phyloP scores from a whole-genome alignment of 2,888 invertebrate species.

The Clusia tigrina region DNA sequence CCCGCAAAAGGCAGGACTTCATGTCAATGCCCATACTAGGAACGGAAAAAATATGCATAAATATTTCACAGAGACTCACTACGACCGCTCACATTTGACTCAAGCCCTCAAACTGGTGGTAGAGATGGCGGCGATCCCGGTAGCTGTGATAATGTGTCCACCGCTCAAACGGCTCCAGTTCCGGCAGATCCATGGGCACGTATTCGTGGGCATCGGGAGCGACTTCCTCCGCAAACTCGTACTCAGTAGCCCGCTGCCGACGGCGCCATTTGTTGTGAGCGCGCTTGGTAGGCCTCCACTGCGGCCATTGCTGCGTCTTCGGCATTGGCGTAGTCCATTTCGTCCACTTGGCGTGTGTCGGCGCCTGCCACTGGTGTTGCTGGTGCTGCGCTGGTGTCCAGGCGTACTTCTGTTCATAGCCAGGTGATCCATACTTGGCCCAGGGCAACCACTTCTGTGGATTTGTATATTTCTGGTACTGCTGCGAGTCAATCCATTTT shows the following conservation, averaged over 20 bases:
- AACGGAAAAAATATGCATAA: background rate
- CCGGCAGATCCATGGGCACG: slow-evolving; percentile 38
- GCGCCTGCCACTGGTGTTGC: slow-evolving; percentile 7
- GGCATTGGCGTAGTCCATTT: slow-evolving; percentile 48
- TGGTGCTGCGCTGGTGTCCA: slow-evolving; percentile 41
- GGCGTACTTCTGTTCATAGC: slow-evolving; percentile 37
- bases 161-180: slow-evolving; percentile 43
- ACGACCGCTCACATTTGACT: slow-evolving; percentile 53
- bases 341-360: slow-evolving; percentile 39
- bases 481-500: slow-evolving; percentile 31
- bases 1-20: slow-evolving; percentile 69
- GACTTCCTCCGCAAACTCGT: background rate
- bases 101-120: slow-evolving; percentile 50
- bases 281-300: slow-evolving; percentile 5
- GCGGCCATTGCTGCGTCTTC: slow-evolving; percentile 37
- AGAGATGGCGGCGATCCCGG: slow-evolving; percentile 57
- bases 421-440: slow-evolving; percentile 42
- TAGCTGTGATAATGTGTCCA: slow-evolving; percentile 51
- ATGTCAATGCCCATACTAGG: slow-evolving; percentile 48
- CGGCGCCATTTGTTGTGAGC: background rate
- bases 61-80: slow-evolving; percentile 8
- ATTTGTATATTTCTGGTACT: slow-evolving; percentile 29
- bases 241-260: slow-evolving; percentile 36
- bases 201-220: slow-evolving; percentile 10
- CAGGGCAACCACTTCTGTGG: slow-evolving; percentile 45